phyloP scores from a whole-genome alignment of 2,888 invertebrate species.

The Philereme vetulata region DNA sequence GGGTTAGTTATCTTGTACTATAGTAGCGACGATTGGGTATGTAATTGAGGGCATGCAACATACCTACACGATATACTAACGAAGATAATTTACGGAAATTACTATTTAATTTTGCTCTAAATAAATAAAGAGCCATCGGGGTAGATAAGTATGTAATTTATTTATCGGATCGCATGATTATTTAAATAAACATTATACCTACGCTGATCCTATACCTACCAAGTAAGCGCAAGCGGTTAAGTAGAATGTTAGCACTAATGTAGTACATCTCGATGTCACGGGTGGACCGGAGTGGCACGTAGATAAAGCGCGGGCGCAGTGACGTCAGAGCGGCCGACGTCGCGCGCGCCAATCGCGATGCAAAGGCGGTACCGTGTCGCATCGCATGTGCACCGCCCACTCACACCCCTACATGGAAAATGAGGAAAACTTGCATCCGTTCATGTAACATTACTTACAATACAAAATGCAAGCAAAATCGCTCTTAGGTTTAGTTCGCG shows the following conservation, averaged over 20 bases:
- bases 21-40: no score
- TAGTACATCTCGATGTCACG: conserved; percentile 43
- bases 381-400: conserved; percentile 73
- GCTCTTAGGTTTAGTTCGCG: no score
- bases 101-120: no score
- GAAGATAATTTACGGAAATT: no score
- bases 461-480: no score
- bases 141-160: neutral
- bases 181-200: conserved; percentile 8
- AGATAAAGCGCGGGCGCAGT: conserved; percentile 63
- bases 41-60: no score
- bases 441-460: neutral
- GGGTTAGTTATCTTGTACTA: no score
- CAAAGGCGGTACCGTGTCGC: conserved; percentile 65
- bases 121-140: no score
- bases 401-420: conserved; percentile 57
- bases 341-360: conserved; percentile 64
- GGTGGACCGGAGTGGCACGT: conserved; percentile 53
- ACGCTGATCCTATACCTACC: conserved; percentile 15
- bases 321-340: conserved; percentile 77
- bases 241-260: conserved; percentile 25
- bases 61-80: no score
- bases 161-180: neutral
- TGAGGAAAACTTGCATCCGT: conserved; percentile 58
- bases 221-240: no score